Conservation (phyloP, 2,888 invertebrate genomes). For the Euspilapteryx auroguttella region DNA sequence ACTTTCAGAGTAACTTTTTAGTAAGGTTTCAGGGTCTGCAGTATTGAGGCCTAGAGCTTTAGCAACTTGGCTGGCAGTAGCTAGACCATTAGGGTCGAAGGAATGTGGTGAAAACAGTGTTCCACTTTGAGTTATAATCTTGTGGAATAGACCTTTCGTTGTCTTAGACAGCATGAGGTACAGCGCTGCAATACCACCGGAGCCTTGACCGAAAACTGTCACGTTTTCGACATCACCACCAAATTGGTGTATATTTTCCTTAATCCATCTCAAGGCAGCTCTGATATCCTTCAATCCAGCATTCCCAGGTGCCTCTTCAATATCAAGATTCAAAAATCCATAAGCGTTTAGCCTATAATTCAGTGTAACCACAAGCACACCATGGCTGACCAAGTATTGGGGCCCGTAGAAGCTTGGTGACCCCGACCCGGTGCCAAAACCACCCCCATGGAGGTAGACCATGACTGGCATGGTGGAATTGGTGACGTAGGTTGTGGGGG, state of each 20-base stretch:
- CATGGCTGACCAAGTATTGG: constrained; percentile 39
- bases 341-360: constrained; percentile 51
- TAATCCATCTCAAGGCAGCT: constrained; percentile 43
- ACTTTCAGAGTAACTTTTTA: constrained; percentile 25
- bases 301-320: constrained; percentile 42
- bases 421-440: constrained; percentile 42
- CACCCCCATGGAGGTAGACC: constrained; percentile 53
- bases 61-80: constrained; percentile 36
- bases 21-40: constrained; percentile 22
- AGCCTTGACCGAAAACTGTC: constrained; percentile 46
- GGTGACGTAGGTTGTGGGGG: constrained; percentile 17
- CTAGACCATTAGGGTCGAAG: constrained; percentile 26
- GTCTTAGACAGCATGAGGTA: constrained; percentile 37
- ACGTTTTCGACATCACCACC: constrained; percentile 41
- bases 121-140: constrained; percentile 42
- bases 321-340: constrained; percentile 43
- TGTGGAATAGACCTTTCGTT: constrained; percentile 39
- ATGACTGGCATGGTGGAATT: constrained; percentile 35
- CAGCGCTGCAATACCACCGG: constrained; percentile 39
- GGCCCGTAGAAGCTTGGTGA: constrained; percentile 42
- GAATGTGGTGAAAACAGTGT: constrained; percentile 31
- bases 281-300: constrained; percentile 50
- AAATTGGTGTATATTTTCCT: constrained; percentile 33
- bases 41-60: constrained; percentile 31
- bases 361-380: constrained; percentile 41